phyloP scores from a whole-genome alignment of 2,888 invertebrate genomes.

The Glaucopsyche alexis region DNA sequence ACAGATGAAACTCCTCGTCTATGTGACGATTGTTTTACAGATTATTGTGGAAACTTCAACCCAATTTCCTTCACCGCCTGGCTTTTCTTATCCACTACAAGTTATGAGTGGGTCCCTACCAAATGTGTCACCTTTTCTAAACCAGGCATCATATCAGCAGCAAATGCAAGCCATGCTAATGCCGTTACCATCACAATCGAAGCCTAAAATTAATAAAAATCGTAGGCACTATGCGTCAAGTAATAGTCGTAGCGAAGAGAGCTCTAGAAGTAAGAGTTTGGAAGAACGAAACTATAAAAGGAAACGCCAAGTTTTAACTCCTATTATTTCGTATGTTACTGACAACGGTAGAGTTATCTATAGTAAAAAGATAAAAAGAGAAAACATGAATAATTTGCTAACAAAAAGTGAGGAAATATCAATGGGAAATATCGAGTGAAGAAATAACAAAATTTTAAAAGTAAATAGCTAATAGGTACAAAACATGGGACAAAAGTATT shows the following conservation, averaged over 20 bases:
- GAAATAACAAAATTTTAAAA: conserved; percentile 35
- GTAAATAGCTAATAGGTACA: background rate
- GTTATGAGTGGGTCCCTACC: background rate
- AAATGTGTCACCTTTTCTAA: background rate
- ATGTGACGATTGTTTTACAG: background rate
- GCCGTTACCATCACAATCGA: background rate
- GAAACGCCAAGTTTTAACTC: conserved; percentile 57
- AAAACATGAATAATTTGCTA: conserved; percentile 64
- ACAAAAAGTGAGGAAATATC: conserved; percentile 46
- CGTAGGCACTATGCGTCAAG: conserved; percentile 36
- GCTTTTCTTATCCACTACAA: conserved; percentile 8
- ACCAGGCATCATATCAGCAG: background rate
- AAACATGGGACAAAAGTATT: too few species aligned
- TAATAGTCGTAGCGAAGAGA: conserved; percentile 37
- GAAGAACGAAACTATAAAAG: conserved; percentile 34
- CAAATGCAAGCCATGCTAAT: background rate
- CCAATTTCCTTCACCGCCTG: background rate
- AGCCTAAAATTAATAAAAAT: background rate
- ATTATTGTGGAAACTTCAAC: background rate
- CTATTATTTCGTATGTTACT: conserved; percentile 68
- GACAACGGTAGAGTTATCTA: conserved; percentile 66
- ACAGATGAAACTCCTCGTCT: background rate
- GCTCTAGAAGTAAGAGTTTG: conserved; percentile 35
- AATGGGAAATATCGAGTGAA: conserved; percentile 35
- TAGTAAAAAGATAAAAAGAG: conserved; percentile 65